Percentiles rank a stretch among this genome's conserved stretches.
Evolutionary conservation across 2,888 invertebrate species (phyloP).

Genomic region (Chesias legatella): DNA sequence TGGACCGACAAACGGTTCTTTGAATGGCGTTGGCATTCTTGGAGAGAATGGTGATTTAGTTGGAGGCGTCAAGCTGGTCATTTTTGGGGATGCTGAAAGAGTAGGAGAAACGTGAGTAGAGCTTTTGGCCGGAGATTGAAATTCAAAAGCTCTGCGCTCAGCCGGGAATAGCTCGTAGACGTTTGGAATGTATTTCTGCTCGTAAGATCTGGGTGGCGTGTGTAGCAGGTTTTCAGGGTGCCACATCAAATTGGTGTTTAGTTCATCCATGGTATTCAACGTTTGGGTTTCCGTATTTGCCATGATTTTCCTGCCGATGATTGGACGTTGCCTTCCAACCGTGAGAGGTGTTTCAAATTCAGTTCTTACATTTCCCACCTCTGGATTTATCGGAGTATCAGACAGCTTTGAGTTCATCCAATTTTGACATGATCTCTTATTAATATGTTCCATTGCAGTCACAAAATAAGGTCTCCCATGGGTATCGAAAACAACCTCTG

Average conservation of each 20-base stretch:
- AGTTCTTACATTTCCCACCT: too few relatives aligned
- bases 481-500: too few relatives aligned
- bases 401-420: too few relatives aligned
- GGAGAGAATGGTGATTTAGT: slow-evolving; percentile 22
- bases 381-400: too few relatives aligned
- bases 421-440: too few relatives aligned
- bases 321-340: slow-evolving; percentile 45
- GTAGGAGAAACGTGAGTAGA: slow-evolving; percentile 15
- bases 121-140: slow-evolving; percentile 38
- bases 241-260: slow-evolving; percentile 12
- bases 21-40: slow-evolving; percentile 13
- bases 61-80: slow-evolving; percentile 13
- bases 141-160: slow-evolving; percentile 41
- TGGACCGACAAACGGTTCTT: slow-evolving; percentile 17
- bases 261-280: slow-evolving; percentile 22
- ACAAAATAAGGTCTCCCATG: too few relatives aligned
- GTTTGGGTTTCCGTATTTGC: slow-evolving; percentile 30
- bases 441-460: too few relatives aligned
- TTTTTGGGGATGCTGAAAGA: slow-evolving; percentile 15
- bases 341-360: slow-evolving; percentile 27
- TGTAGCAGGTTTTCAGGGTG: slow-evolving; percentile 17
- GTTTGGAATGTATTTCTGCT: slow-evolving; percentile 3
- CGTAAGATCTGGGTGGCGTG: slow-evolving; percentile 35
- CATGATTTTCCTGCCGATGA: slow-evolving; percentile 57
- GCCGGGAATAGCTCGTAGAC: slow-evolving; percentile 57